phyloP scores from a whole-genome alignment of 2,888 invertebrate genomes.

The Pyrrhia umbra region DNA sequence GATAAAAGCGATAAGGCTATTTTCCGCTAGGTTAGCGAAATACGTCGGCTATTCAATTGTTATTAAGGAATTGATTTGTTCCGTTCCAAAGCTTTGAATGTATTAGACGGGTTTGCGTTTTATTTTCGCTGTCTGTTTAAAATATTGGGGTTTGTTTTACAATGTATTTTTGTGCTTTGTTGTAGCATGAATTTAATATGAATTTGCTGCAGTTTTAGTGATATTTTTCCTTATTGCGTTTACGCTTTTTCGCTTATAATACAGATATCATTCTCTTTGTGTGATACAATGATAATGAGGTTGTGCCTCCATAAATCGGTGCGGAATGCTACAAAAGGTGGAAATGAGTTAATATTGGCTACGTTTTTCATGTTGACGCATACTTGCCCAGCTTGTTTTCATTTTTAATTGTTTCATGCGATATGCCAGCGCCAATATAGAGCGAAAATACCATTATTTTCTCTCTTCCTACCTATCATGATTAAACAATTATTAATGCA shows the following conservation, averaged over 20 bases:
- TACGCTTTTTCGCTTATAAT: not conserved
- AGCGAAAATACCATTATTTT: too few species aligned
- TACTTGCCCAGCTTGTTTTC: not conserved
- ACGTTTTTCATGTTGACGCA: not conserved
- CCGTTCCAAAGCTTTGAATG: constrained; percentile 60
- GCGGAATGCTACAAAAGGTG: not conserved
- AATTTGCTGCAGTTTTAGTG: not conserved
- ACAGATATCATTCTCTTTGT: not conserved
- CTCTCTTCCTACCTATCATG: too few species aligned
- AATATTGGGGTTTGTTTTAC: constrained; percentile 30
- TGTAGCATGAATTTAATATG: constrained; percentile 8
- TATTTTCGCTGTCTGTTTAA: constrained; percentile 35
- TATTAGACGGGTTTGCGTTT: constrained; percentile 43
- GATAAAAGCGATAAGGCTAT: constrained; percentile 67
- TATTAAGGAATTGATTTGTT: constrained; percentile 72
- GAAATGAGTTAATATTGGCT: not conserved
- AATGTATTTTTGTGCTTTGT: constrained; percentile 19
- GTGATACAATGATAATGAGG: not conserved
- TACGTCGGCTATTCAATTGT: constrained; percentile 68
- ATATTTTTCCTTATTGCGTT: not conserved
- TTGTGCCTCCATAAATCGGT: not conserved
- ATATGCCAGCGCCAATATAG: not conserved
- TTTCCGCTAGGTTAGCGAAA: constrained; percentile 65
- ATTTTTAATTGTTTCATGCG: not conserved
- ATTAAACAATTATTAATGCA: too few species aligned